These are phyloP conservation scores for Chelonus formosanus DNA, from an alignment of 2,888 invertebrate species.

Conservation along the genomic window DNA sequence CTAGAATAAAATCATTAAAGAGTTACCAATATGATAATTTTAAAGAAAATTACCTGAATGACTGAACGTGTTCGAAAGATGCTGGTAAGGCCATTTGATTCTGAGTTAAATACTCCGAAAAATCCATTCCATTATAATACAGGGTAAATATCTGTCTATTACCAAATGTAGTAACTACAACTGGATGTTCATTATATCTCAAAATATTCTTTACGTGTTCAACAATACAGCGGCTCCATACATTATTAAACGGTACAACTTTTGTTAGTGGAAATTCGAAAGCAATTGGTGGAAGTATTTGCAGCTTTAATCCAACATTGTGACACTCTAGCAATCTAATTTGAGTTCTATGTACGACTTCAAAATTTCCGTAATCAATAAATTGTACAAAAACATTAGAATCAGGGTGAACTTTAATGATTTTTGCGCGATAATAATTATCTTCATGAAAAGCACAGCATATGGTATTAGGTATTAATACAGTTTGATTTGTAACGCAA, in stretches of 20 bases:
- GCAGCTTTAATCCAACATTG: conserved; percentile 64
- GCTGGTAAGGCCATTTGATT: conserved; percentile 47
- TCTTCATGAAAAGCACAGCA: conserved; percentile 77
- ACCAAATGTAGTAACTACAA: conserved; percentile 29
- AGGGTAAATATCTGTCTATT: conserved; percentile 47
- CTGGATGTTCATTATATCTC: conserved; percentile 63
- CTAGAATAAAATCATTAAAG: neutral
- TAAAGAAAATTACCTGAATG: conserved; percentile 44
- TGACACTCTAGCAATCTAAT: conserved; percentile 70
- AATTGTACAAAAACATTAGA: conserved; percentile 74
- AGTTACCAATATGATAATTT: no score
- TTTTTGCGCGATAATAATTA: conserved; percentile 73
- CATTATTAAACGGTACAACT: conserved; percentile 67
- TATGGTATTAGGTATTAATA: conserved; percentile 67
- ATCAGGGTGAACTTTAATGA: conserved; percentile 67
- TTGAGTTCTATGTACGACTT: conserved; percentile 70
- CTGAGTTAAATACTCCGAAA: conserved; percentile 47
- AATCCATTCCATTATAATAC: conserved; percentile 46
- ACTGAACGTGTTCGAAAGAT: conserved; percentile 42
- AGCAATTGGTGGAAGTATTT: conserved; percentile 69
- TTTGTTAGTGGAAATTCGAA: conserved; percentile 71
- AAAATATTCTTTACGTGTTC: conserved; percentile 63
- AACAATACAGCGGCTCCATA: conserved; percentile 68
- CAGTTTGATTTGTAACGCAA: conserved; percentile 52
- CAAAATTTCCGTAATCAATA: conserved; percentile 75